Conservation (phyloP, 2,797 vertebrate species). For the Scyliorhinus canicula region DNA sequence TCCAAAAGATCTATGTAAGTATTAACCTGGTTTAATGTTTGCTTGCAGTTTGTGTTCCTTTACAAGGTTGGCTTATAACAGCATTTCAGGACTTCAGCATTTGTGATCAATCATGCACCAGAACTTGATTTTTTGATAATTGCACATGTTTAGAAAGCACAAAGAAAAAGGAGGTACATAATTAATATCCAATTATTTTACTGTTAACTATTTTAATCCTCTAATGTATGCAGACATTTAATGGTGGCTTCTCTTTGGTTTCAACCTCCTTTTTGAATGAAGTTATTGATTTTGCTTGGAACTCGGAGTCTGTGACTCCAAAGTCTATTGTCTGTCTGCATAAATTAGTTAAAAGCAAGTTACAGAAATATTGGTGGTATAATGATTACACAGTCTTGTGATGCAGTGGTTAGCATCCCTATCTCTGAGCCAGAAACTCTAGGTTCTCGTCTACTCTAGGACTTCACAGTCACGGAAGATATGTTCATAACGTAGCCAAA, state of each 20-base stretch:
- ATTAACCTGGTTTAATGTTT: constrained; percentile 48
- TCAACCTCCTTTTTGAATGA: background rate
- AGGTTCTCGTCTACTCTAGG: too few species aligned
- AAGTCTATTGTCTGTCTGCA: background rate
- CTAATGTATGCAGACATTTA: background rate
- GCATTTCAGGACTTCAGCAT: background rate
- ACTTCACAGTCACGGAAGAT: too few species aligned
- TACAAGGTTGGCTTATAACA: constrained; percentile 14
- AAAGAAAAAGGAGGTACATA: background rate
- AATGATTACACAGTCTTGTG: background rate
- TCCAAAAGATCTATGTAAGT: constrained; percentile 73
- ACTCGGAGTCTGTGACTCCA: background rate
- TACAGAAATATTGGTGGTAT: background rate
- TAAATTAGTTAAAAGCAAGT: background rate
- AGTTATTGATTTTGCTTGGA: background rate
- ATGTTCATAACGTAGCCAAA: too few species aligned
- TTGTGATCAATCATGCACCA: constrained; percentile 15
- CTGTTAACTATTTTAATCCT: background rate
- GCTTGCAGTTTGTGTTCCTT: constrained; percentile 34
- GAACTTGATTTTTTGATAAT: background rate
- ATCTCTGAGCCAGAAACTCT: too few species aligned
- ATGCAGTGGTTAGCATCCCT: too few species aligned
- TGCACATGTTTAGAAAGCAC: background rate
- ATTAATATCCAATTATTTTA: background rate
- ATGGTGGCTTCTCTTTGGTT: background rate